Evolutionary conservation across 2,797 vertebrate species (phyloP).

Genomic region (Lacerta viridis): DNA sequence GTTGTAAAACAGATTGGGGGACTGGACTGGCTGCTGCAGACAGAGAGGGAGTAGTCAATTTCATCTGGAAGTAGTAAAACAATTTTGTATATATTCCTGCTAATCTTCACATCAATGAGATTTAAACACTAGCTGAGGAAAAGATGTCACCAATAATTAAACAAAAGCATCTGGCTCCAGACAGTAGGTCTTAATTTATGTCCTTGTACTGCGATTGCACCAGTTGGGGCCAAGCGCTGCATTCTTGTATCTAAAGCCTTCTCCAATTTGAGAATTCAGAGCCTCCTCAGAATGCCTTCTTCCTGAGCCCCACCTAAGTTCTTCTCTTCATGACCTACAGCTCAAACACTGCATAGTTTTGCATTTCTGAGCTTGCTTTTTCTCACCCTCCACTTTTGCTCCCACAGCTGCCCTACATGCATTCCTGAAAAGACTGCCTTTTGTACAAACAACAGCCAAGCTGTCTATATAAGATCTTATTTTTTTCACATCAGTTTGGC

Average conservation of each 20-base stretch:
- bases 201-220: fast-evolving
- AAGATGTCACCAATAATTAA: constrained; percentile 27
- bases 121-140: neutral
- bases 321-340: constrained; percentile 12
- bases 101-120: constrained; percentile 29
- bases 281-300: neutral
- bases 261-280: neutral
- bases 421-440: constrained; percentile 36
- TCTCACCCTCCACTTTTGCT: neutral
- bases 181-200: neutral
- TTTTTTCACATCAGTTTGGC: neutral
- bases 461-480: constrained; percentile 13
- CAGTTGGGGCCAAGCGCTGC: constrained; percentile 19
- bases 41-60: constrained; percentile 7
- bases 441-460: constrained; percentile 45
- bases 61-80: constrained; percentile 4
- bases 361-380: constrained; percentile 15
- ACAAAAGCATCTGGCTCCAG: neutral
- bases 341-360: neutral
- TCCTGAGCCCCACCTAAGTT: constrained; percentile 6
- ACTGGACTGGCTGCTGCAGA: constrained; percentile 8
- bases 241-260: neutral
- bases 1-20: neutral
- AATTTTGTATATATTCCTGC: constrained; percentile 16
- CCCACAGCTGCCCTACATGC: constrained; percentile 39